Evolutionary conservation across 2,113 vertebrate species (phyloP).

Genomic region (mouse (Mus musculus)): GRCm39 chr16:33990501-33991000

Average conservation of each 20-base stretch:
- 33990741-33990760: constrained; percentile 51
- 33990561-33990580: constrained; percentile 44
- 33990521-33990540: constrained; percentile 50
- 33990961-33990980: not conserved
- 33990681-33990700: not conserved
- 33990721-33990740: not conserved
- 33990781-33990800: constrained; percentile 19
- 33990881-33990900: not conserved
- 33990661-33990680: not conserved
- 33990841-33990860: not conserved
- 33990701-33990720: not conserved
- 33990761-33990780: constrained; percentile 15
- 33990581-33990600: constrained; percentile 36
- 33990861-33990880: constrained; percentile 30
- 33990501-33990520: constrained; percentile 33
- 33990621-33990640: constrained; percentile 4
- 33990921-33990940: not conserved
- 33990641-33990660: not conserved
- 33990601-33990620: constrained; percentile 52
- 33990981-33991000: not conserved
- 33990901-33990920: not conserved
- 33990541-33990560: constrained; percentile 46
- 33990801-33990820: constrained; percentile 3
- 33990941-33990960: not conserved
- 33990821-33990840: not conserved